A percentile compares a stretch with the other conserved stretches of the same genome.
Conservation (phyloP, 1,140 invertebrate species). For the Lasioglossum albipes region DNA sequence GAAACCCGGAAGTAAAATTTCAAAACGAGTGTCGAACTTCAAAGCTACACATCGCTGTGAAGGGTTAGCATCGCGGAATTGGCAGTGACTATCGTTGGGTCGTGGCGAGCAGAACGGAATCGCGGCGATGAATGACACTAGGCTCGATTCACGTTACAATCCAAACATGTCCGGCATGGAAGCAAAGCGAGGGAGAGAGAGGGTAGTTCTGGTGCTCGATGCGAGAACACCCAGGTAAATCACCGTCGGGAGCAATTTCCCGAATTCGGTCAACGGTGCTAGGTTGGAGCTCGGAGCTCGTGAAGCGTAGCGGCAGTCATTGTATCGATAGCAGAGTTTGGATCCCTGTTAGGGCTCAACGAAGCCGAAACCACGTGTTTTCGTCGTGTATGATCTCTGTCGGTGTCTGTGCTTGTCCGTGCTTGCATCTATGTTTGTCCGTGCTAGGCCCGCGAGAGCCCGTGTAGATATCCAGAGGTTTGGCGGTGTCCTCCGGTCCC, state of each 20-base stretch:
- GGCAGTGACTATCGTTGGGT: too few species aligned
- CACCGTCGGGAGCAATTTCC: not conserved
- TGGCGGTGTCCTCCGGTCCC: not conserved
- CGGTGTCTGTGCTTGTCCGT: not conserved
- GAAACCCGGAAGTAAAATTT: too few species aligned
- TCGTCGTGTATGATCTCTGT: constrained; percentile 2
- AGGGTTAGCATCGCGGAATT: too few species aligned
- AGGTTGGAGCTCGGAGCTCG: too few species aligned
- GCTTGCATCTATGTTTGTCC: too few species aligned
- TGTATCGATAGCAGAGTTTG: constrained; percentile 22
- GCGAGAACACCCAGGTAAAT: not conserved
- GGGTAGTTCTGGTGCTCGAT: too few species aligned
- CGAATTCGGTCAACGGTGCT: constrained; percentile 4
- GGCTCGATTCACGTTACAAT: not conserved
- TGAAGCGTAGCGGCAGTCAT: constrained; percentile 29
- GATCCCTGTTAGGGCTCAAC: constrained; percentile 7
- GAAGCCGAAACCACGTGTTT: constrained; percentile 43
- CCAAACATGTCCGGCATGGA: too few species aligned
- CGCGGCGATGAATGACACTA: too few species aligned
- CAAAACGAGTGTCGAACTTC: too few species aligned
- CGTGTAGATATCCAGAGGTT: not conserved
- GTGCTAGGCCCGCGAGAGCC: not conserved
- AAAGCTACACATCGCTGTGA: too few species aligned
- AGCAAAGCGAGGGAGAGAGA: too few species aligned
- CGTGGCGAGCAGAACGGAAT: too few species aligned